phyloP scores from a whole-genome alignment of 2,113 vertebrate species.

The Meles meles region DNA sequence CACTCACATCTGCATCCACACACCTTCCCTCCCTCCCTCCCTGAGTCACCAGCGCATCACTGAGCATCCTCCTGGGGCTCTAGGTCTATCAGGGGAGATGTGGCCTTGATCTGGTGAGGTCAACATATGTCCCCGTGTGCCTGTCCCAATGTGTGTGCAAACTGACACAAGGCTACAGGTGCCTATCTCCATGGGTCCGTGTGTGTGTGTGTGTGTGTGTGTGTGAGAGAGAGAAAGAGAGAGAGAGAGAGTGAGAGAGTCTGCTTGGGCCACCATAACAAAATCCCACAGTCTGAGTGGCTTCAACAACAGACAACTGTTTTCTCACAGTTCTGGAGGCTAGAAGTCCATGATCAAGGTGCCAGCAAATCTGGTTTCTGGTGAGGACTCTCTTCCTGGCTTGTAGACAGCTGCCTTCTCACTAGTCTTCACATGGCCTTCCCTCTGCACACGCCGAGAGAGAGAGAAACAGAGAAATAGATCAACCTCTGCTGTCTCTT shows the following conservation, averaged over 20 bases:
- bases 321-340: not conserved
- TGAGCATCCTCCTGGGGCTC: not conserved
- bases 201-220: not conserved
- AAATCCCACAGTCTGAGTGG: not conserved
- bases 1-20: rapidly evolving
- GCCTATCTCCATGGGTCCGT: rapidly evolving
- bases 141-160: not conserved
- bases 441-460: not conserved
- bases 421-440: not conserved
- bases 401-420: not conserved
- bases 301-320: not conserved
- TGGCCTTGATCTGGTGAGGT: not conserved
- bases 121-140: not conserved
- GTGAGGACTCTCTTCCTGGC: not conserved
- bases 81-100: no score
- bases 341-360: not conserved
- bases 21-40: no score
- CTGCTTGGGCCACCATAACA: not conserved
- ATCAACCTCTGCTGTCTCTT: not conserved
- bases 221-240: no score
- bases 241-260: no score
- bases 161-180: no score
- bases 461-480: not conserved
- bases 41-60: not conserved
- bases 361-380: not conserved